Conservation (phyloP, 2,113 vertebrate genomes). For the Cygnus buccinator region DNA sequence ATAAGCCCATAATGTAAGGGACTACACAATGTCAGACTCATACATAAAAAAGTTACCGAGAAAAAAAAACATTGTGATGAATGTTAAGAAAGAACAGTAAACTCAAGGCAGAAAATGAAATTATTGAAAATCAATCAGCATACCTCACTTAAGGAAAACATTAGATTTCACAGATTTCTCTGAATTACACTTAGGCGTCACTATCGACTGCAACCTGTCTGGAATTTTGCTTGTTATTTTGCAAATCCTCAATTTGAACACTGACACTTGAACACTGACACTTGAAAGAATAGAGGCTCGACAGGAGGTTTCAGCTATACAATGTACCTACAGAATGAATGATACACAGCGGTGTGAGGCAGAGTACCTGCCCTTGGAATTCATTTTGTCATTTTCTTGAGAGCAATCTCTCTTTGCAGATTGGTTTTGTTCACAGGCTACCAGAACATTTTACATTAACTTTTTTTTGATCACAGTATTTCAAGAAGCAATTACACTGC, state of each 20-base stretch:
- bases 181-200: neutral
- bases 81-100: neutral
- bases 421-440: neutral
- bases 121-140: neutral
- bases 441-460: neutral
- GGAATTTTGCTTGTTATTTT: neutral
- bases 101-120: neutral
- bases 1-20: neutral
- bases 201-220: neutral
- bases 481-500: neutral
- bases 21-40: neutral
- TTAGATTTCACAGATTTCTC: neutral
- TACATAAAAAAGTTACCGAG: neutral
- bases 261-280: neutral
- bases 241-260: neutral
- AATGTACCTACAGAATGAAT: neutral
- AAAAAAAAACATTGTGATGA: neutral
- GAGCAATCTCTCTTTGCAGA: neutral
- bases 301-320: neutral
- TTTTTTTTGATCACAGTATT: neutral
- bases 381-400: neutral
- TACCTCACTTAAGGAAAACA: neutral
- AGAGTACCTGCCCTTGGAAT: neutral
- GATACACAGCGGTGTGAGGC: neutral
- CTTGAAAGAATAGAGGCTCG: neutral